Conservation (phyloP, 92 coral and sea anemone species). For the Diadumene lineata region DNA sequence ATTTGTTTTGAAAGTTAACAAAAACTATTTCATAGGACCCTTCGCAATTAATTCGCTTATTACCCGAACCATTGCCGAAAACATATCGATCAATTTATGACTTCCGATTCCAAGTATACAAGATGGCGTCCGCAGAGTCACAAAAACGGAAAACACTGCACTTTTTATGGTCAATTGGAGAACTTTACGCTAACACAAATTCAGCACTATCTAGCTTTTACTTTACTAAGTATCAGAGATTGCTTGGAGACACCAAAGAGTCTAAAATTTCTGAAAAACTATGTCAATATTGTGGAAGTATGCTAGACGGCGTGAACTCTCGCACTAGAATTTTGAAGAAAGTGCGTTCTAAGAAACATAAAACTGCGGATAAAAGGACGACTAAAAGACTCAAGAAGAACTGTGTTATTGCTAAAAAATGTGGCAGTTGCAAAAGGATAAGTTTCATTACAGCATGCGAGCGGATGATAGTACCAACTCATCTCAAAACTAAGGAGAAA, state of each 20-base stretch:
- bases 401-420: slow-evolving; percentile 2
- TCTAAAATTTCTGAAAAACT: neutral
- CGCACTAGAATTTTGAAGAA: slow-evolving; percentile 27
- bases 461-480: neutral
- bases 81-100: neutral
- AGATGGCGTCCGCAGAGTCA: slow-evolving; percentile 33
- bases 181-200: slow-evolving; percentile 46
- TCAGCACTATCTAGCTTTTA: slow-evolving; percentile 75
- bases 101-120: neutral
- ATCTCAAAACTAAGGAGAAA: neutral
- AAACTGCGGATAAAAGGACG: neutral
- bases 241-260: neutral
- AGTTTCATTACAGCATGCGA: neutral
- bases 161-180: slow-evolving; percentile 68
- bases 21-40: too few species aligned
- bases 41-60: too few species aligned
- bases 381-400: slow-evolving; percentile 10
- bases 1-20: too few species aligned
- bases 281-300: slow-evolving; percentile 23
- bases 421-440: slow-evolving; percentile 6
- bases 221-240: slow-evolving; percentile 26
- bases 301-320: slow-evolving; percentile 16
- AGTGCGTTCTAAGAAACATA: slow-evolving; percentile 2
- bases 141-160: slow-evolving; percentile 3
- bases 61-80: neutral